Evolutionary conservation across 53 echinoderm and acorn worm genomes (phyloP).

Genomic region (Pentamera pediparva): DNA sequence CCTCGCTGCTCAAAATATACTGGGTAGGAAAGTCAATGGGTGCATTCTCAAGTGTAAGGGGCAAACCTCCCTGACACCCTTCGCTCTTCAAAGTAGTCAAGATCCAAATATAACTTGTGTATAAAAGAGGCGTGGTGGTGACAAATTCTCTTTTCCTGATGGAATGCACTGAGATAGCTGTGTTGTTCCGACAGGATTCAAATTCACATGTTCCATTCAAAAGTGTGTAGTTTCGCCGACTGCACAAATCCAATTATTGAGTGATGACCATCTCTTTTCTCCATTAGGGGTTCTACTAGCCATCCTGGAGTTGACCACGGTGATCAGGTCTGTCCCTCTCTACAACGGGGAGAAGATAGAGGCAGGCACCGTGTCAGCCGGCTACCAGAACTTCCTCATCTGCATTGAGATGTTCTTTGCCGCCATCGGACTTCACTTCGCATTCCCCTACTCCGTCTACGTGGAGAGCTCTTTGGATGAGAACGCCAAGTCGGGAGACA

Average conservation of each 20-base stretch:
- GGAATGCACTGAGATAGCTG: no score
- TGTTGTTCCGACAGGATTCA: no score
- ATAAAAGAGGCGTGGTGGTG: no score
- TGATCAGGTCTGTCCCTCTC: constrained; percentile 56
- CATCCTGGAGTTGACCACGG: constrained; percentile 81
- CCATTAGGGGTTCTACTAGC: constrained; percentile 82
- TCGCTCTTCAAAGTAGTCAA: no score
- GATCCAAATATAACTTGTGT: no score
- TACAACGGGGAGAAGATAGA: constrained; percentile 53
- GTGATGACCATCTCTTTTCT: neutral
- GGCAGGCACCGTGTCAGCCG: constrained; percentile 92
- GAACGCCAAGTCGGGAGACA: constrained; percentile 63
- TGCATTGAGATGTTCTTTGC: constrained; percentile 99
- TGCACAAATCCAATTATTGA: no score
- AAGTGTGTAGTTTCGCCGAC: neutral
- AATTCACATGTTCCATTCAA: neutral
- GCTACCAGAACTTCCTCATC: constrained; percentile 97
- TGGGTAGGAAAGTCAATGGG: no score
- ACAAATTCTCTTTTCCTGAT: no score
- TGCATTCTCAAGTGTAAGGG: no score
- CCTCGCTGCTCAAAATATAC: no score
- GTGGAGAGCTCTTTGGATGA: constrained; percentile 43
- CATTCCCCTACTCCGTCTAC: constrained; percentile 81
- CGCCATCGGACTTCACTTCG: constrained; percentile 83
- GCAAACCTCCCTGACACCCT: no score